Evolutionary conservation across 2,888 invertebrate genomes (phyloP).

Genomic region (Dysmachus trigonus): DNA sequence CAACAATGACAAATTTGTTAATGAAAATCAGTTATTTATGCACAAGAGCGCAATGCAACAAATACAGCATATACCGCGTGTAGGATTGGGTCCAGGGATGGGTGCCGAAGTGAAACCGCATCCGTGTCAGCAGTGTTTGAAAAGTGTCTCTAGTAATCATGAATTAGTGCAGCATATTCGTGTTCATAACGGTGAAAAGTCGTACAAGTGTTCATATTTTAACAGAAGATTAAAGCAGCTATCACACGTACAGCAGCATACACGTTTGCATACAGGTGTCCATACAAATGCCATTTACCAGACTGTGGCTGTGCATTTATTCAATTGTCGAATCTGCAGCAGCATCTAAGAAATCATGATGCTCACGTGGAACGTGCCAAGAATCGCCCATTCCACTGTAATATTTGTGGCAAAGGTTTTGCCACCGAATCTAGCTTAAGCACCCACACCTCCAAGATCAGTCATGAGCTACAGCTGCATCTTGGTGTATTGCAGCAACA

Average conservation of each 20-base stretch:
- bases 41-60: conserved; percentile 97
- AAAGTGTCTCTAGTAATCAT: conserved; percentile 96
- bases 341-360: conserved; percentile 94
- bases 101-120: conserved; percentile 90
- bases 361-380: conserved; percentile 94
- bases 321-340: conserved; percentile 94
- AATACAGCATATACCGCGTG: conserved; percentile 82
- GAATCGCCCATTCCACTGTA: conserved; percentile 94
- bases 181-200: conserved; percentile 96
- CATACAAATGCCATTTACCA: conserved; percentile 95
- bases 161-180: conserved; percentile 96
- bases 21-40: conserved; percentile 94
- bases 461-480: conserved; percentile 88
- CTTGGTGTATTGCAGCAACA: conserved; percentile 96
- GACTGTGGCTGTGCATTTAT: conserved; percentile 97
- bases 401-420: conserved; percentile 95
- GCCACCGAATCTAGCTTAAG: conserved; percentile 94
- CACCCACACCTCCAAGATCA: conserved; percentile 97
- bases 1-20: conserved; percentile 84
- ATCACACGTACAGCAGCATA: conserved; percentile 96
- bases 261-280: conserved; percentile 97
- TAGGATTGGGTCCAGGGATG: conserved; percentile 59
- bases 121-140: conserved; percentile 97
- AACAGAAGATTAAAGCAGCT: conserved; percentile 96
- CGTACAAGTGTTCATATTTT: conserved; percentile 97